Conservation (phyloP, 30 jellyfish, hydroid and myxozoan genomes). For the Mastigias papua region DNA sequence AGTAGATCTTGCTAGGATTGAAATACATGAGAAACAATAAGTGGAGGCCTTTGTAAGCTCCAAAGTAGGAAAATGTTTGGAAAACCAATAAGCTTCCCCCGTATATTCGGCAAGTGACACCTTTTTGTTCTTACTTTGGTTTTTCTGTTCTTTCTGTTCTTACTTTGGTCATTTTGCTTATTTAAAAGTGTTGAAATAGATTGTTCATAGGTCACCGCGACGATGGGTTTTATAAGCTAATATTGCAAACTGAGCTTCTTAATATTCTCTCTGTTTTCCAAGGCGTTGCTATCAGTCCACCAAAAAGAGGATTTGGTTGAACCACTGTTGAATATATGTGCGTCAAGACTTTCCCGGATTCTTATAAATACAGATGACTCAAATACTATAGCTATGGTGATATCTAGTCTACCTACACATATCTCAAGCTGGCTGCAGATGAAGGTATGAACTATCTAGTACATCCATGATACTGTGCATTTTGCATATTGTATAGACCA, state of each 20-base stretch:
- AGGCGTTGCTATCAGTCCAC: slow-evolving; percentile 63
- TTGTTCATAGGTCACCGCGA: no score
- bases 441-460: slow-evolving; percentile 22
- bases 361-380: slow-evolving; percentile 51
- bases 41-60: no score
- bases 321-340: slow-evolving; percentile 44
- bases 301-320: slow-evolving; percentile 42
- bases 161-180: no score
- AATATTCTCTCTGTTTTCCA: not conserved
- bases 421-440: slow-evolving; percentile 80
- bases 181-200: no score
- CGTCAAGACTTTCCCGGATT: slow-evolving; percentile 59
- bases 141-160: no score
- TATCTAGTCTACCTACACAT: slow-evolving; percentile 78
- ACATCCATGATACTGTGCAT: not conserved
- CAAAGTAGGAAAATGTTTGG: no score
- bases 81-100: no score
- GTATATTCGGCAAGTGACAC: no score
- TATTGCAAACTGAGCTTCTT: not conserved
- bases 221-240: no score
- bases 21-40: no score
- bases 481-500: not conserved
- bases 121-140: no score
- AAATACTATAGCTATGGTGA: slow-evolving; percentile 13
- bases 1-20: no score